A percentile compares a stretch with the other conserved stretches of the same genome.
These are phyloP conservation scores for Callyntrura sp. DNA, from an alignment of 2,888 invertebrate genomes.

Conservation along the genomic window DNA sequence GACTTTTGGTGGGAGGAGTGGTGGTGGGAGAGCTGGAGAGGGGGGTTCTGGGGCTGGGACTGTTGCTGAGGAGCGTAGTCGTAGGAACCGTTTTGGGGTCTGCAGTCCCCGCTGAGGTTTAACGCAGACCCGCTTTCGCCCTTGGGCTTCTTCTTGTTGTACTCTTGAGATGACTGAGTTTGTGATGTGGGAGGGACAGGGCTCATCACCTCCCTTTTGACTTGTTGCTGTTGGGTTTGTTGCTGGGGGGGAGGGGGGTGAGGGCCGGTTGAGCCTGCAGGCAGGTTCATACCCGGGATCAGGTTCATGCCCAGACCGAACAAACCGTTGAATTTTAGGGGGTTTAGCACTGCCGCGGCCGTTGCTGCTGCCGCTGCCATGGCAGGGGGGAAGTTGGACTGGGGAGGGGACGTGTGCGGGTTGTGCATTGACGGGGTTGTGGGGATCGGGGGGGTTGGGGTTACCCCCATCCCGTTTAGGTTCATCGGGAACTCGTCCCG, in stretches of 20 bases:
- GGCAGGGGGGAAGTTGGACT: slow-evolving; percentile 78
- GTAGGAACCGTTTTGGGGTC: not conserved
- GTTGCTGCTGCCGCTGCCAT: slow-evolving; percentile 86
- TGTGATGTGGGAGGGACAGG: slow-evolving; percentile 74
- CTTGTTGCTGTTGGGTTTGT: not conserved
- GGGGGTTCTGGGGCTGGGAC: not conserved
- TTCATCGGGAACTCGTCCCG: slow-evolving; percentile 83
- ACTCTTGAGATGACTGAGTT: slow-evolving; percentile 86
- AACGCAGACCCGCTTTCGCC: not conserved
- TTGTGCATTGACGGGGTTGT: not conserved
- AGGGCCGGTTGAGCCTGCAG: slow-evolving; percentile 7
- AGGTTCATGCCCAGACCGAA: slow-evolving; percentile 85
- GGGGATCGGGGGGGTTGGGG: not conserved
- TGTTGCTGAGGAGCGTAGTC: not conserved
- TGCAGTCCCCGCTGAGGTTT: slow-evolving; percentile 18
- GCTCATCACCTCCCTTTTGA: slow-evolving; percentile 62
- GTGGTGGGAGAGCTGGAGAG: not conserved
- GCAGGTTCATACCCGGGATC: slow-evolving; percentile 84
- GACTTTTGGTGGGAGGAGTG: slow-evolving; percentile 38
- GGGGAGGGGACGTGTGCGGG: slow-evolving; percentile 62
- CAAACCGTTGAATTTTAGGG: slow-evolving; percentile 81
- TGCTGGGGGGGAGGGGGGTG: slow-evolving; percentile 74
- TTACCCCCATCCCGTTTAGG: slow-evolving; percentile 44
- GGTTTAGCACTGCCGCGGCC: slow-evolving; percentile 85
- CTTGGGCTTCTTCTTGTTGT: slow-evolving; percentile 33